Base-by-base conservation (phyloP, 2,888 invertebrate genomes). In the Protodeltote pygarga region DNA sequence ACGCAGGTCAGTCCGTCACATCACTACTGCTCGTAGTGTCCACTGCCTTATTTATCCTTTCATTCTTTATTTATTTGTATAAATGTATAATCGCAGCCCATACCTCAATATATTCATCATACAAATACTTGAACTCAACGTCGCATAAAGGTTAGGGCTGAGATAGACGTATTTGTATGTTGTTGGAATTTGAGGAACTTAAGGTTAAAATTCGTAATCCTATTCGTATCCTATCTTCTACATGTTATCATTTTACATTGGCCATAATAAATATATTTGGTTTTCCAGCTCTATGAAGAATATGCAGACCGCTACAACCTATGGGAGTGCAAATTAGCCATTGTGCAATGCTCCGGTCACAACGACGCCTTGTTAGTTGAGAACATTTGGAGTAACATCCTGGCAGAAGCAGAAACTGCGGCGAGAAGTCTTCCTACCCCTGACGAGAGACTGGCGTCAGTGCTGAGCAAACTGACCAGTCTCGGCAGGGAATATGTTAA, bases 291-390 rank as follows among this genome's bases (percentile, higher is more conserved):
- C 19, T 98, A 98, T 79, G 96, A 97, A 79, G 96, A 98, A 60
- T 98, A 97, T 88, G 98, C 98, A 0, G 97, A 98, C 73, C 96
- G 96, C 2, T 97, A 97, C 82, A 95, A 96, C 67, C 92, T 99
- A 25, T 96, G 97, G 95, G 98, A 98, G 86, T 97, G 98, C 82
- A 98, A 99, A 87, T 92, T 99, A 45, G 97, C 98, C 3, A 98
- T 99, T 59, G 95, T 99, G 31, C 97, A 98, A 72, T 98, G 98
- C 81, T 98, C 98, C 3, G 97, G 98, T 8, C 97, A 98, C 85
- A 96, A 96, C 71, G 98, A 99, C 81, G 94, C 95, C 0, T 93
- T 96, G 47, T 91, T 98, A 5, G 96, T 99, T 28, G 97, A 98
- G 85, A 95, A 95, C 42, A 96, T 98, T 38, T 99, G 99, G 98